phyloP scores from a whole-genome alignment of 2,797 vertebrate species.

The Mycteria americana region DNA sequence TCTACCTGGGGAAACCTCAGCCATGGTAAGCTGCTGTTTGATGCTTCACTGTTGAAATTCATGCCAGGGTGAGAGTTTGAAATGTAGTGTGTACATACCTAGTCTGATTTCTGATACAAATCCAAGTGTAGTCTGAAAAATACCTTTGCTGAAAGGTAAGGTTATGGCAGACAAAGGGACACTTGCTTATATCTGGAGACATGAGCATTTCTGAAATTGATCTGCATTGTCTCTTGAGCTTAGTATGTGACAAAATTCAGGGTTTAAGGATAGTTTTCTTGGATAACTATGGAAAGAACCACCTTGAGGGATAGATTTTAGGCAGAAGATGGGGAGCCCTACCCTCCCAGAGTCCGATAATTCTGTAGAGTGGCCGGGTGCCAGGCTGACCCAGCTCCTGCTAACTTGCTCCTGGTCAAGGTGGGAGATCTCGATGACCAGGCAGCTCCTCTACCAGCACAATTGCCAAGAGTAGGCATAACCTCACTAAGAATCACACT shows the following conservation, averaged over 20 bases:
- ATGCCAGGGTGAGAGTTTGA: not conserved
- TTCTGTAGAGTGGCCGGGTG: fast-evolving
- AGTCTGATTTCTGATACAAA: not conserved
- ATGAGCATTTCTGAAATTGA: not conserved
- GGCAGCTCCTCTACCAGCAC: not conserved
- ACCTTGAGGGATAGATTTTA: not conserved
- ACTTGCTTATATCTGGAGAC: not conserved
- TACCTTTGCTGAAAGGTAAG: not conserved
- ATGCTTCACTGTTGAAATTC: not conserved
- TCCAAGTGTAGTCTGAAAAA: not conserved
- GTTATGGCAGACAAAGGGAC: not conserved
- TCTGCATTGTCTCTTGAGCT: not conserved
- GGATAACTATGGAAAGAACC: not conserved
- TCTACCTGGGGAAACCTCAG: not conserved
- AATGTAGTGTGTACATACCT: not conserved
- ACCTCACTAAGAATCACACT: not conserved
- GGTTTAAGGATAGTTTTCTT: not conserved
- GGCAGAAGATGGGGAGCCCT: not conserved
- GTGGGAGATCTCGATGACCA: not conserved
- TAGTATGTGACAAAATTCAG: not conserved
- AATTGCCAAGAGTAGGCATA: not conserved
- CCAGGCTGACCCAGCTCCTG: not conserved
- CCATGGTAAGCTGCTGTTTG: not conserved
- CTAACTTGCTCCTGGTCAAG: not conserved
- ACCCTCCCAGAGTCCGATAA: not conserved